phyloP scores from a whole-genome alignment of 2,113 vertebrate genomes.

The Merops nubicus region DNA sequence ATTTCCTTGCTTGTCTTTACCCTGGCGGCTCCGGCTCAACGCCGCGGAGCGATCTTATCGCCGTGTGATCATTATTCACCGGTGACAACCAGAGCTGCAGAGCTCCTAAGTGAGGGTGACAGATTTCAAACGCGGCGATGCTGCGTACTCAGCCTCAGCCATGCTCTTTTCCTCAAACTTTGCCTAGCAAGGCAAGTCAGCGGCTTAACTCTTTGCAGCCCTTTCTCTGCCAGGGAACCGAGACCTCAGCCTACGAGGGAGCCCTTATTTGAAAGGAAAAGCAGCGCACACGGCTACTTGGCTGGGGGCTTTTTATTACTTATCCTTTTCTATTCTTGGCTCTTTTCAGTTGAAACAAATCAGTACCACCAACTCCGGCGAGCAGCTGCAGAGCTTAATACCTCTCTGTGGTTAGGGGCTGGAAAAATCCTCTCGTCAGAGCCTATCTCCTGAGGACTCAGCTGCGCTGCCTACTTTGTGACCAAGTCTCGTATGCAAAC shows the following conservation, averaged over 20 bases:
- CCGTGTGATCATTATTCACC: slow-evolving; percentile 41
- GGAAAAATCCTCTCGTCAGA: background rate
- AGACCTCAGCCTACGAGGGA: background rate
- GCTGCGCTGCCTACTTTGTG: background rate
- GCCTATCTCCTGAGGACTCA: background rate
- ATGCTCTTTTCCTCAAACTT: slow-evolving; percentile 37
- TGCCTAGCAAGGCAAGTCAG: slow-evolving; percentile 44
- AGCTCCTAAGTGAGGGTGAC: slow-evolving; percentile 53
- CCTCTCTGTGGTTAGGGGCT: background rate
- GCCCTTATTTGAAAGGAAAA: background rate
- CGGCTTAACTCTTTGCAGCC: slow-evolving; percentile 74
- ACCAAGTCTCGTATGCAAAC: background rate
- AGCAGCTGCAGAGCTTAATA: background rate
- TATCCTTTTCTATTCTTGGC: background rate
- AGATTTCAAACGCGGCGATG: slow-evolving; percentile 58
- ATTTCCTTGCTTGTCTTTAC: slow-evolving; percentile 16
- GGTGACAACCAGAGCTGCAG: background rate
- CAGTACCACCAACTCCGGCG: background rate
- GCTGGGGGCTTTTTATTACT: background rate
- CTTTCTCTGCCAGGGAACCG: background rate
- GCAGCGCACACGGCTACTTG: background rate
- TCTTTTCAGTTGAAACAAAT: background rate
- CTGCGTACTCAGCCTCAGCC: slow-evolving; percentile 15
- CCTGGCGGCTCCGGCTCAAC: slow-evolving; percentile 9
- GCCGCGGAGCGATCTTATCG: slow-evolving; percentile 40